Conservation (phyloP, 1,140 invertebrate genomes). For the Anastrepha obliqua region DNA sequence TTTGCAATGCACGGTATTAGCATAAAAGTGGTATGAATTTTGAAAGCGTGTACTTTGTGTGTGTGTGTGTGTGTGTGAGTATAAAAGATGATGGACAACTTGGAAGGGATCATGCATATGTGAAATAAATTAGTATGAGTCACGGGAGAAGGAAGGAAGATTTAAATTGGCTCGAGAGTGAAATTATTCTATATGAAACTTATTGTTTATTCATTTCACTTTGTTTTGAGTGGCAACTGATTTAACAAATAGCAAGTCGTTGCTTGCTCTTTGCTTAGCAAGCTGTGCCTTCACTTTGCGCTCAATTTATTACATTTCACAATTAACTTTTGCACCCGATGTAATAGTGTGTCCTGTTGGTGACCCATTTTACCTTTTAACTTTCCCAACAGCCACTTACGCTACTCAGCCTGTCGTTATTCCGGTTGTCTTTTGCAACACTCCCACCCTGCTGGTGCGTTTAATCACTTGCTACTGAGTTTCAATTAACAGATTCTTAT, state of each 20-base stretch:
- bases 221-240: neutral
- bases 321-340: conserved; percentile 20
- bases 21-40: neutral
- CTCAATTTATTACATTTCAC: neutral
- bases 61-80: neutral
- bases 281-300: neutral
- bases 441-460: neutral
- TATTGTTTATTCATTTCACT: conserved; percentile 28
- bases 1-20: neutral
- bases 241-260: neutral
- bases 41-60: neutral
- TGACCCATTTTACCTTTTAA: neutral
- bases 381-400: too few species aligned
- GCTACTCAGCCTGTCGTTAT: neutral
- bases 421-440: too few species aligned
- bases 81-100: conserved; percentile 31
- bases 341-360: neutral
- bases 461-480: neutral
- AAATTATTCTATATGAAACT: neutral
- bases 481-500: conserved; percentile 39
- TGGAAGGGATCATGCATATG: neutral
- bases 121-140: neutral
- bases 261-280: neutral
- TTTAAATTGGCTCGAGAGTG: neutral
- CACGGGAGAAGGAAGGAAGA: neutral